Evolutionary conservation across 2,888 invertebrate genomes (phyloP).

Genomic region (Megaustenia siamemsis): DNA sequence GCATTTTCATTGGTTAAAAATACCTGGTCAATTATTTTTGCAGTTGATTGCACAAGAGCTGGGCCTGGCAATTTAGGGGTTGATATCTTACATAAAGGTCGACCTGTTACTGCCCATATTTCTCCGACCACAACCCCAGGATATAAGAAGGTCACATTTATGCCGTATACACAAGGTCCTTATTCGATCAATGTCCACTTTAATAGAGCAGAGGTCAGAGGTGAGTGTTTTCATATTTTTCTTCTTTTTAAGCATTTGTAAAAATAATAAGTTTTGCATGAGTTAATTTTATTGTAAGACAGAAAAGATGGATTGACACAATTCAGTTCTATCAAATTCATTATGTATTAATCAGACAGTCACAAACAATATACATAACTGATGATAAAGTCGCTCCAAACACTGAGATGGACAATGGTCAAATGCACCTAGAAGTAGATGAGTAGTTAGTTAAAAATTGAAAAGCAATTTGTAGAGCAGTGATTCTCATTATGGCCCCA

Average conservation of each 20-base stretch:
- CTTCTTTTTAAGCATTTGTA: neutral
- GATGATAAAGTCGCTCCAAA: neutral
- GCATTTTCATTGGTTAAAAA: too few relatives aligned
- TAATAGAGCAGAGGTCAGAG: constrained; percentile 72
- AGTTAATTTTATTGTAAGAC: too few relatives aligned
- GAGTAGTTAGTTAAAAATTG: too few relatives aligned
- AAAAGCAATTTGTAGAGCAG: too few relatives aligned
- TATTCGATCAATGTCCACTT: constrained; percentile 83
- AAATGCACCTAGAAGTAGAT: too few relatives aligned
- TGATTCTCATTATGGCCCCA: too few relatives aligned
- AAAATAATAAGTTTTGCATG: too few relatives aligned
- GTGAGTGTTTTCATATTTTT: constrained; percentile 55
- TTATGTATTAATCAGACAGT: neutral
- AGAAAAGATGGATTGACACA: too few relatives aligned
- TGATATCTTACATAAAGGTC: constrained; percentile 90
- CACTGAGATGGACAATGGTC: neutral
- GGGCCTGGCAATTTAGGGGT: constrained; percentile 94
- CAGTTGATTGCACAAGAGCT: constrained; percentile 87
- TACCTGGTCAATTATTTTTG: constrained; percentile 73
- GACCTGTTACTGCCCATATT: constrained; percentile 87
- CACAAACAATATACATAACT: neutral
- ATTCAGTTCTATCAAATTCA: too few relatives aligned
- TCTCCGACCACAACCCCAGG: constrained; percentile 61
- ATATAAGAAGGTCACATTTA: constrained; percentile 85
- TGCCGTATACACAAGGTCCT: constrained; percentile 90